Percentiles rank a stretch among this genome's conserved stretches.
Conservation (phyloP, 2,888 invertebrate species). For the Chaetogeoica ovagalla region DNA sequence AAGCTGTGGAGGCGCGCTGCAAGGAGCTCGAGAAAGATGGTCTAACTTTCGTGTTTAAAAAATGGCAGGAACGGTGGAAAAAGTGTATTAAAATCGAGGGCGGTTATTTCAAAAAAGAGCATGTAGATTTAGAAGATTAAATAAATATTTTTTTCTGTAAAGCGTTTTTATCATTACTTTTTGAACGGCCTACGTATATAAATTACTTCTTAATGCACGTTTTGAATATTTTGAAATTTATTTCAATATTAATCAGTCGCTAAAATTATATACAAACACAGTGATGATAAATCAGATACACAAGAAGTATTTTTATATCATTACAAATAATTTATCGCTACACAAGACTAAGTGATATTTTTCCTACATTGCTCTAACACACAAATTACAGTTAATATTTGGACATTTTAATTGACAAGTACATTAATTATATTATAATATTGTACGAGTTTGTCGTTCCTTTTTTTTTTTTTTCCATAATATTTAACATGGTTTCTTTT, state of each 20-base stretch:
- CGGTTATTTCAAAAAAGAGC: too few species aligned
- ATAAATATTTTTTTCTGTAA: too few species aligned
- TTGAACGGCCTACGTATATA: too few species aligned
- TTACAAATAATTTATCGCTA: slow-evolving; percentile 31
- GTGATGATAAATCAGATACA: slow-evolving; percentile 35
- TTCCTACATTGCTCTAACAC: slow-evolving; percentile 2
- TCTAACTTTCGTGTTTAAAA: too few species aligned
- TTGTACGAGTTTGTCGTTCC: slow-evolving; percentile 18
- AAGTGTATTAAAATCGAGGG: too few species aligned
- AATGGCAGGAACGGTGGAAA: too few species aligned
- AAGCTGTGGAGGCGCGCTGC: too few species aligned
- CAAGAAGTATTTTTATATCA: slow-evolving; percentile 30
- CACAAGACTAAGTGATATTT: slow-evolving; percentile 18
- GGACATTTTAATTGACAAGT: slow-evolving; percentile 44
- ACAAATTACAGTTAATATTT: slow-evolving; percentile 3
- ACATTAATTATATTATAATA: slow-evolving; percentile 3
- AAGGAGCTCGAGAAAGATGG: too few species aligned
- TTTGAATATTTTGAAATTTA: slow-evolving; percentile 20
- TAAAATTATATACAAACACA: slow-evolving; percentile 40
- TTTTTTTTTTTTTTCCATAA: neutral
- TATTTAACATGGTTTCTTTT: neutral
- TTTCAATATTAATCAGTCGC: slow-evolving; percentile 42
- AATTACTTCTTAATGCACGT: neutral
- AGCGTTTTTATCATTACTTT: too few species aligned
- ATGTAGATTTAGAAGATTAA: too few species aligned